Evolutionary conservation across 2,797 vertebrate genomes (phyloP).

Genomic region (Nyctalus aviator): DNA sequence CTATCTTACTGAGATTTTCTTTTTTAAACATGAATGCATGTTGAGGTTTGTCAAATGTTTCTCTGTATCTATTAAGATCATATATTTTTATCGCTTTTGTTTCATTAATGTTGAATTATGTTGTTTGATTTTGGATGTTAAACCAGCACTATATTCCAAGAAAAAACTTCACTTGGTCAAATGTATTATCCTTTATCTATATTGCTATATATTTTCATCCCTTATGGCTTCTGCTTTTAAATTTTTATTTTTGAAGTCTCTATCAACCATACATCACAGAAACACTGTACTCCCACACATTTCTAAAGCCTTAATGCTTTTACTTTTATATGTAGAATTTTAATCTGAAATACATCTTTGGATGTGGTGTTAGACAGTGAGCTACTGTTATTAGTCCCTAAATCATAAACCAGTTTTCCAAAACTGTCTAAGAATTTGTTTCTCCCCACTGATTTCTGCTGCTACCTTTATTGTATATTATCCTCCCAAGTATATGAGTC

Average conservation of each 20-base stretch:
- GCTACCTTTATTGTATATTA: not conserved
- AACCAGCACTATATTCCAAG: slow-evolving; percentile 34
- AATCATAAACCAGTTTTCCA: not conserved
- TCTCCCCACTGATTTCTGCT: not conserved
- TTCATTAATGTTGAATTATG: slow-evolving; percentile 60
- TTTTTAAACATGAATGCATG: not conserved
- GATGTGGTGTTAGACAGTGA: not conserved
- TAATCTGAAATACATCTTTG: not conserved
- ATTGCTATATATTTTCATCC: slow-evolving; percentile 21
- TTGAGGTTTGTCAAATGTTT: slow-evolving; percentile 46
- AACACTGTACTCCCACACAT: not conserved
- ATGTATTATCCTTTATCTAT: slow-evolving; percentile 48
- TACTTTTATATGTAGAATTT: slow-evolving; percentile 44
- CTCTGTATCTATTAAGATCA: slow-evolving; percentile 63
- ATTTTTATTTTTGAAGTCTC: slow-evolving; percentile 64
- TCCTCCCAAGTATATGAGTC: not conserved
- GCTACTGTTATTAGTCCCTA: not conserved
- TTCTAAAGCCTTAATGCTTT: slow-evolving; percentile 39
- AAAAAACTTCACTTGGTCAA: slow-evolving; percentile 43
- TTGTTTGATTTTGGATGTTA: slow-evolving; percentile 64
- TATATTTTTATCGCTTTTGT: slow-evolving; percentile 49
- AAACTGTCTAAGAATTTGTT: slow-evolving; percentile 7
- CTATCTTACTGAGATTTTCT: not conserved
- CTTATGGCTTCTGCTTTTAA: slow-evolving; percentile 54
- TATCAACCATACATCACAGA: slow-evolving; percentile 23